Evolutionary conservation across 1,140 invertebrate genomes (phyloP), one percentile per base, ranked within the genome.

Genomic region (Lerema accius): DNA sequence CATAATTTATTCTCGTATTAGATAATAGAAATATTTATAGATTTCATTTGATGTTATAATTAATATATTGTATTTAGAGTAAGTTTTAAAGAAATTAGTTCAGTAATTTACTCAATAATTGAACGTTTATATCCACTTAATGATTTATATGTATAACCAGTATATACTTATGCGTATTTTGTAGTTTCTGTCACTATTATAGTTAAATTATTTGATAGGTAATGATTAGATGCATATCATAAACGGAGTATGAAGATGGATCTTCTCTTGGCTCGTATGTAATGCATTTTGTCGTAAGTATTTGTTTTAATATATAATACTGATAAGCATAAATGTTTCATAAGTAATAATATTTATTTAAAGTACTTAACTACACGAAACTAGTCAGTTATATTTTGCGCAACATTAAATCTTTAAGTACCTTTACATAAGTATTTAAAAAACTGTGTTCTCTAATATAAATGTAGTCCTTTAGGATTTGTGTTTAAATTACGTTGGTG

Each of bases 341-440:
- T 78, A 89, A 82, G 70, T 84, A 80, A 78, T 86, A 78, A 86
- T 89, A 86, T 91, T 90, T 91, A 90, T 90, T 87, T 82, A 85
- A 90, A 86, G 89, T 92, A 92, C 91, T 92, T 92, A 92, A 90
- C 82, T 89, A 90, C 84, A 90, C 83, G 84, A 81, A 86, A 89
- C 90, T 91, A 92, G 90, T 91, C 90, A 92, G 82, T 89, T 90
- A 88, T 89, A 86, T 86, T 86, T 91, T 92, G 89, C 86, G 88
- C 88, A 90, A 91, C 83, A 85, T 86, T 88, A 90, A 88, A 82
- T 68, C 68, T 81, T 80, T 83, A 88, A 82, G 84, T 86, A 82
- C 70, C 69, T 78, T 79, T 71, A 70, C 59, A 75, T 87, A 83
- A 86, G 85, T 89, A 84, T 86, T 83, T 85, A 81, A 85, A 78